Evolutionary conservation across 2,797 vertebrate genomes (phyloP).

Genomic region (Borostomias antarcticus): DNA sequence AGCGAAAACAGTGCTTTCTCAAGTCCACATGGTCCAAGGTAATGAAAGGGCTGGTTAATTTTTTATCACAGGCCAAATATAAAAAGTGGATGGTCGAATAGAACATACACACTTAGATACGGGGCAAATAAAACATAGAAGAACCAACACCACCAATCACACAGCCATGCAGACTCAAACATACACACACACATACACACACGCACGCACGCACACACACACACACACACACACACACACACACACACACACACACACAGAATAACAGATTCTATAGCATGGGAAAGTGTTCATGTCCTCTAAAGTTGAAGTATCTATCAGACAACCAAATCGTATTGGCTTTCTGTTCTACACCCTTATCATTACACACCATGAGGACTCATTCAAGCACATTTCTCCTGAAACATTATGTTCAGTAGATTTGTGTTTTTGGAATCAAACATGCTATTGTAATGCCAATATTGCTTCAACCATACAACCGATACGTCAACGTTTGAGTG

Average conservation of each 20-base stretch:
- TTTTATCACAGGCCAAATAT: slow-evolving; percentile 66
- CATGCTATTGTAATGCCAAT: not conserved
- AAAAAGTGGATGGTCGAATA: slow-evolving; percentile 60
- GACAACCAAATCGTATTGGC: not conserved
- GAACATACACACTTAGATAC: slow-evolving; percentile 37
- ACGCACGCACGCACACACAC: slow-evolving; percentile 8
- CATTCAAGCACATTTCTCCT: not conserved
- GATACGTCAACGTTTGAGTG: slow-evolving; percentile 1
- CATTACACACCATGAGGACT: not conserved
- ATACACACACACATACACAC: slow-evolving; percentile 19
- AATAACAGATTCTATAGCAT: slow-evolving; percentile 22
- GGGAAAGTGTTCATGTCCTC: not conserved
- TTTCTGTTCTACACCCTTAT: not conserved
- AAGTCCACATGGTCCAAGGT: slow-evolving; percentile 26
- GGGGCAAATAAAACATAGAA: not conserved
- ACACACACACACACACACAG: slow-evolving; percentile 37
- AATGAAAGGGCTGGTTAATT: slow-evolving; percentile 64
- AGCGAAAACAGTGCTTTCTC: slow-evolving; percentile 14
- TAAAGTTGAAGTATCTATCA: too few relatives aligned
- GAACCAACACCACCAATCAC: slow-evolving; percentile 22
- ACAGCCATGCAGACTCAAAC: slow-evolving; percentile 5
- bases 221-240: slow-evolving; percentile 4
- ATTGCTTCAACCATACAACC: not conserved
- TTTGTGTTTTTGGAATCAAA: not conserved
- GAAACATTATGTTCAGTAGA: not conserved